phyloP scores from a whole-genome alignment of 2,888 invertebrate species.

The Dioctria rufipes region DNA sequence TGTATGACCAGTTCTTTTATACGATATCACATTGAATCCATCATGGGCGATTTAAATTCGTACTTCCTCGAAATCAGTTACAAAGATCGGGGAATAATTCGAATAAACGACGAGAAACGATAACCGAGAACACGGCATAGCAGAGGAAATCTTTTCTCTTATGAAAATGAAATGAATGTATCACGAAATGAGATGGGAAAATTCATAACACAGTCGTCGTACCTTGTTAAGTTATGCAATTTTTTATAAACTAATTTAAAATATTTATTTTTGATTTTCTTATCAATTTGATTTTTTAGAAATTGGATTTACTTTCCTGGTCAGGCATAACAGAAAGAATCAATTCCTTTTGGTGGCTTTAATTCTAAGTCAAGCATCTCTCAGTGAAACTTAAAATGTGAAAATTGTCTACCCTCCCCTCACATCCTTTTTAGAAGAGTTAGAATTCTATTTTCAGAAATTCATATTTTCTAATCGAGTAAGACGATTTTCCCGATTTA shows the following conservation, averaged over 20 bases:
- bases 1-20: conserved; percentile 3
- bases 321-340: too few species aligned
- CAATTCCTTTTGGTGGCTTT: too few species aligned
- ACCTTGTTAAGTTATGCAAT: background rate
- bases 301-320: too few species aligned
- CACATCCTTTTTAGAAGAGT: too few species aligned
- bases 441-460: too few species aligned
- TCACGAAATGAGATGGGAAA: conserved; percentile 4
- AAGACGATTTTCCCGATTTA: too few species aligned
- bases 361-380: too few species aligned
- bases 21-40: conserved; percentile 41
- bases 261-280: too few species aligned
- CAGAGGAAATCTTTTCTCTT: background rate
- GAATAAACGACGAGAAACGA: conserved; percentile 22
- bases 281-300: too few species aligned
- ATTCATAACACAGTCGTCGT: background rate
- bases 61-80: conserved; percentile 57
- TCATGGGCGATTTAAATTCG: conserved; percentile 57
- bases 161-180: background rate
- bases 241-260: background rate
- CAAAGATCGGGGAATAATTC: conserved; percentile 41
- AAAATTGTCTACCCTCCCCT: too few species aligned
- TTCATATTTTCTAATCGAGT: too few species aligned
- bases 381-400: too few species aligned
- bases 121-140: conserved; percentile 7